Evolutionary conservation across 2,797 vertebrate species (phyloP), one percentile per base, ranked within the genome.

Genomic region (Sarcophilus harrisii): DNA sequence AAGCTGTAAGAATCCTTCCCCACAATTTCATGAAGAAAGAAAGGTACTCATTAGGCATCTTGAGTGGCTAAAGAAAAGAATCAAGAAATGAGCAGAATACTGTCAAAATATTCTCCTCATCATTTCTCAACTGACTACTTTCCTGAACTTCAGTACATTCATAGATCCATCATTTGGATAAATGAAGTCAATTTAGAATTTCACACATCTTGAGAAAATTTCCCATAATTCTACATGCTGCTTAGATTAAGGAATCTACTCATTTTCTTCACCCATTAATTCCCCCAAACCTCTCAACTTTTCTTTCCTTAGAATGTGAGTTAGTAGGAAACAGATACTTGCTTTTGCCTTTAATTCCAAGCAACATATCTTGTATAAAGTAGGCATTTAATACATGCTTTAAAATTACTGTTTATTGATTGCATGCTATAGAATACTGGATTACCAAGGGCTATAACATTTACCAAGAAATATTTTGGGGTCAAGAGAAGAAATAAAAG

Each of bases 381-480:
- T 57, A 91, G 45, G 55, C 21, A 60, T 90, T 93, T 94, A 91
- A 92, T 32, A 95, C 73, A 60, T 52, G 16, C 58, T 81, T 62
- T 89, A 13, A 49, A 57, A 32, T 60, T 60, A 38, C 10, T 12
- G 4, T 90, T 90, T 93, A 81, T 38, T 58, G 52, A 2, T 57
- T 16, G 38, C 93, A 55, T 60, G n/a, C 14, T n/a, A 5, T n/a
- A 66, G 32, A 66, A 66, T 2, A n/a, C 32, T n/a, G 29, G 5
- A n/a, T 66, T n/a, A 12, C 62, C 66, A n/a, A 66, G 14, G 13
- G 30, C 14, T 62, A 14, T 32, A 13, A 62, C 12, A 62, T 11
- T 13, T 62, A 62, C 0, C 30, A 62, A 32, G 60, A 30, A 32
- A 32, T 0, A 16, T 66, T n/a, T n/a, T 0, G 32, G 4, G 14